phyloP scores from a whole-genome alignment of 2,888 invertebrate species.

The Drosophila nr. perissopoda region DNA sequence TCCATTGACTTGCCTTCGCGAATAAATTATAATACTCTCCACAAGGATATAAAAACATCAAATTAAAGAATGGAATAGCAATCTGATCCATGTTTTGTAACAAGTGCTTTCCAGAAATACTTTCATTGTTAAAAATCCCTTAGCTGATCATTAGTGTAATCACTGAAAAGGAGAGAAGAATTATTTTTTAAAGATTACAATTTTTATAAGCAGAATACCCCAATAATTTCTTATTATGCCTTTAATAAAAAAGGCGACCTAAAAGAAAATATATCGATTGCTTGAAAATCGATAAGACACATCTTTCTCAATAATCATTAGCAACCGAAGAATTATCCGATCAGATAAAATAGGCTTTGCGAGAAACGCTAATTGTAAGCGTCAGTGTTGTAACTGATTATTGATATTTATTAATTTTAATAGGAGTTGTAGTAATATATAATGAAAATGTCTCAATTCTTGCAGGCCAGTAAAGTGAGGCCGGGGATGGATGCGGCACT shows the following conservation, averaged over 20 bases:
- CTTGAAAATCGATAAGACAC: neutral
- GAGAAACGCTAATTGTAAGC: neutral
- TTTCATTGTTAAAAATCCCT: neutral
- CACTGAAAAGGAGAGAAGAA: neutral
- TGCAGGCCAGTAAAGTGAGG: conserved; percentile 28
- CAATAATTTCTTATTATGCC: neutral
- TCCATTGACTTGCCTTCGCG: neutral
- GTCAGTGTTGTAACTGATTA: neutral
- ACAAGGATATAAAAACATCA: neutral
- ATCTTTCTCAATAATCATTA: neutral
- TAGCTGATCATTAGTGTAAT: neutral
- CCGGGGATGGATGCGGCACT: conserved; percentile 21
- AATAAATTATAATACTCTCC: neutral
- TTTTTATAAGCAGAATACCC: neutral
- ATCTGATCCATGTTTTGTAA: neutral
- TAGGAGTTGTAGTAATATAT: neutral
- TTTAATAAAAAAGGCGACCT: neutral
- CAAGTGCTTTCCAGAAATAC: neutral
- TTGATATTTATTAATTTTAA: neutral
- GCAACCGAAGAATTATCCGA: no score
- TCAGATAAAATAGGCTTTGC: neutral
- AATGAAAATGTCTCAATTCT: neutral
- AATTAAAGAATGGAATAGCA: neutral
- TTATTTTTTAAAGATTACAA: neutral
- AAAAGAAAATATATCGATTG: neutral